Percentiles rank a stretch among this genome's conserved stretches.
These are phyloP conservation scores for Hirundichthys speculiger DNA, from an alignment of 2,113 vertebrate genomes.

Conservation along the genomic window DNA sequence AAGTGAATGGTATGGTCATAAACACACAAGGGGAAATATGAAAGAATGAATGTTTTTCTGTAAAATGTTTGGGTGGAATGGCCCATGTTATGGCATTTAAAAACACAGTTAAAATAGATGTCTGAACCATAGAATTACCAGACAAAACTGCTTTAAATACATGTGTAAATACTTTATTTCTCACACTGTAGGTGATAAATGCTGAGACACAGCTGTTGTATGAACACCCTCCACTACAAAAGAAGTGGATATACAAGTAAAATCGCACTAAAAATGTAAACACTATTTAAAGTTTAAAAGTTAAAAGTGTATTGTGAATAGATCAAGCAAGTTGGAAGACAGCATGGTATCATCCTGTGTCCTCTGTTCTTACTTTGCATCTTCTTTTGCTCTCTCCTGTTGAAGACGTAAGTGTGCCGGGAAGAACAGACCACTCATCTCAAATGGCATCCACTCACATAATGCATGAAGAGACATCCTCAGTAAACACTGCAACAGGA, in stretches of 20 bases:
- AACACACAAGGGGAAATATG: not conserved
- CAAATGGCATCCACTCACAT: conserved; percentile 59
- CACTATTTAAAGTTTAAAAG: conserved; percentile 51
- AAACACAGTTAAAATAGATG: no score
- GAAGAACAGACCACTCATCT: conserved; percentile 65
- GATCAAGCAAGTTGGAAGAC: conserved; percentile 24
- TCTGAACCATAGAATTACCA: no score
- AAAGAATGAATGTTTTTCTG: not conserved
- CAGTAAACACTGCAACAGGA: conserved; percentile 63
- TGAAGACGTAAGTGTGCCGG: conserved; percentile 60
- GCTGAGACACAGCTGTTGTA: conserved; percentile 6
- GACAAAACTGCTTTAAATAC: not conserved
- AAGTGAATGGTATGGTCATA: no score
- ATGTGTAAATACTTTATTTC: not conserved
- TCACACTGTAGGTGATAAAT: conserved; percentile 5
- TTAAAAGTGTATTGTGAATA: conserved; percentile 41
- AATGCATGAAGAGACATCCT: conserved; percentile 60
- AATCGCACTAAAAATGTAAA: conserved; percentile 45
- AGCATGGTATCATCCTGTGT: conserved; percentile 28
- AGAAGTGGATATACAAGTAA: conserved; percentile 32
- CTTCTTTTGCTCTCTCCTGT: conserved; percentile 42
- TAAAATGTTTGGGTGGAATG: not conserved
- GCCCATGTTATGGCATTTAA: no score
- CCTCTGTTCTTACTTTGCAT: conserved; percentile 44
- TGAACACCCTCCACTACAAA: conserved; percentile 1